Evolutionary conservation across 1,140 invertebrate genomes (phyloP).

Genomic region (Doryteuthis pealeii): DNA sequence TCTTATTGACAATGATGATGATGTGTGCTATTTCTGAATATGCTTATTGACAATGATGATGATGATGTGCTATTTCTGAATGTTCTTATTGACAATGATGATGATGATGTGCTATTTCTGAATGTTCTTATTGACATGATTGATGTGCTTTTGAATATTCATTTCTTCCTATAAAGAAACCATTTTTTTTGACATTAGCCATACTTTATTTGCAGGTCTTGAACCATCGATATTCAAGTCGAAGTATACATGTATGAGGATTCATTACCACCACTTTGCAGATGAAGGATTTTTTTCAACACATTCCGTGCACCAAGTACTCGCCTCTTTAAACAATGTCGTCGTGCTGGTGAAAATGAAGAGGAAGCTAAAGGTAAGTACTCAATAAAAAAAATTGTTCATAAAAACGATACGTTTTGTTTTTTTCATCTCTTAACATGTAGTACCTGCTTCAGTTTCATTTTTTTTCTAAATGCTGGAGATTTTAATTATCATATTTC

Average conservation of each 20-base stretch:
- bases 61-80: no score
- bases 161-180: no score
- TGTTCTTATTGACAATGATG: no score
- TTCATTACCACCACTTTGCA: conserved; percentile 77
- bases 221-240: conserved; percentile 61
- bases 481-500: background rate
- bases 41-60: no score
- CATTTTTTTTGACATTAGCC: no score
- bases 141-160: no score
- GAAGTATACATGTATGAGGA: conserved; percentile 73
- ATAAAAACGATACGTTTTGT: background rate
- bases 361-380: conserved; percentile 82
- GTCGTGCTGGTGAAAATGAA: conserved; percentile 83
- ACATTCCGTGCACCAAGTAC: conserved; percentile 89
- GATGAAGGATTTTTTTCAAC: conserved; percentile 78
- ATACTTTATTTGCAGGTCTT: conserved; percentile 45
- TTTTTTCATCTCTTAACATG: no score
- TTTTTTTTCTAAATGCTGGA: background rate
- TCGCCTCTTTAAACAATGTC: conserved; percentile 94
- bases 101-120: no score
- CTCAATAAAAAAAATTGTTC: background rate
- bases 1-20: no score
- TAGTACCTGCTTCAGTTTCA: background rate
- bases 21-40: no score
- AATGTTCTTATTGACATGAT: no score